Evolutionary conservation across 2,888 invertebrate species (phyloP).

Genomic region (Conomelus anceps): DNA sequence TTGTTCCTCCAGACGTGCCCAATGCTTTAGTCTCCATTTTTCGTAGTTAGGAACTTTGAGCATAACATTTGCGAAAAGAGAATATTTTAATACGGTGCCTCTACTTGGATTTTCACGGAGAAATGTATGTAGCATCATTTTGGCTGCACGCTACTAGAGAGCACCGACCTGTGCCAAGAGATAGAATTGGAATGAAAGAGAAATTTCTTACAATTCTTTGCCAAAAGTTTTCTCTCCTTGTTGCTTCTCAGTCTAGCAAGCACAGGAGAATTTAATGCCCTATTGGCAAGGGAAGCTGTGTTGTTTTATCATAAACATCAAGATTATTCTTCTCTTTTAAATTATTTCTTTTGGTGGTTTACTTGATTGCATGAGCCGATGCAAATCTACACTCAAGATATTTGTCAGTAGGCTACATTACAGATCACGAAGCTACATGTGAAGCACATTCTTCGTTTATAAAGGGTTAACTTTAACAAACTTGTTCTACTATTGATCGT

Average conservation of each 20-base stretch:
- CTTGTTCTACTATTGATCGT: no score
- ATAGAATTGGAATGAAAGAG: background rate
- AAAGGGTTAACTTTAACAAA: no score
- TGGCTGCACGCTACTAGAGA: background rate
- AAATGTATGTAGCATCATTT: background rate
- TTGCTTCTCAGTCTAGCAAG: background rate
- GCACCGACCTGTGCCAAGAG: background rate
- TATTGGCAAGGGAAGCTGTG: background rate
- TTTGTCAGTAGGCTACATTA: background rate
- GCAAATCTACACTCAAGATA: background rate
- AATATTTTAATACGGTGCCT: background rate
- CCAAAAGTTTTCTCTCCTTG: background rate
- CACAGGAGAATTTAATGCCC: background rate
- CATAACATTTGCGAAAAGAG: background rate
- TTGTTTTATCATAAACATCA: background rate
- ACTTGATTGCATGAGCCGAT: background rate
- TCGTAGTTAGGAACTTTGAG: background rate
- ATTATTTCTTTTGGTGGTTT: background rate
- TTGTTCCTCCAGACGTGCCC: background rate
- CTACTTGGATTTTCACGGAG: background rate
- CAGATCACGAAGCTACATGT: no score
- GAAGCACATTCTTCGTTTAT: no score
- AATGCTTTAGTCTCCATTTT: background rate
- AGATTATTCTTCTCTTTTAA: background rate
- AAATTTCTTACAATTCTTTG: background rate